Base-by-base conservation (phyloP, 2,797 vertebrate species). In the Arremon aurantiirostris region DNA sequence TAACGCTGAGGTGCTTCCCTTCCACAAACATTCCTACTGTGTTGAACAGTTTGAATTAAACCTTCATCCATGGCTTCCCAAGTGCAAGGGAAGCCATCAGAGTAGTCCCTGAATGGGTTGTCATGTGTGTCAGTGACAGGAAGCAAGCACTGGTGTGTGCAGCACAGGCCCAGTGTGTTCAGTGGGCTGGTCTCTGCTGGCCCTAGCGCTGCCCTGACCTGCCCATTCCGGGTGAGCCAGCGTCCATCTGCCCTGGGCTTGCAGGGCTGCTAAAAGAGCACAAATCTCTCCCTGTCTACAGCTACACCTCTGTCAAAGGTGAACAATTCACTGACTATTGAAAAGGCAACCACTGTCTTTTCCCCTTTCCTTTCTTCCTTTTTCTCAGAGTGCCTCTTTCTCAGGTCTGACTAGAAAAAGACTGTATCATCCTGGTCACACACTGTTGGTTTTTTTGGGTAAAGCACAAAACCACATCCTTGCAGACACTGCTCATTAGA, bases 181-280 rank as follows among this genome's bases (percentile, higher is more conserved):
- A 27, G n/a, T 7, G 73, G 19, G 56, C 52, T 13, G 37, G 19
- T 17, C 80, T 18, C 5, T 16, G 34, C 6, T 20, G 9, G 27
- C 15, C 32, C 44, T 11, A 8, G 27, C 0, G 0, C 77, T 39
- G 50, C 14, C 23, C 41, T 39, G 14, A n/a, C n/a, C 12, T 26
- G 41, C 17, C 1, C 4, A 15, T 47, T 50, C 44, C 46, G 53
- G 21, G 42, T 9, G 6, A 79, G 59, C 47, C 66, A 89, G 24
- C 56, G 42, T 14, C 39, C 41, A 16, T 44, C 49, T 53, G 41
- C 24, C 35, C 37, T 5, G 19, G 19, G 18, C 14, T 5, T 46
- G 50, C 2, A 11, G 14, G 3, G 8, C 56, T 61, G 34, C 71
- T 50, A 21, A 14, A 4, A 46, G 64, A 61, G 63, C 57, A 84